Percentiles rank a stretch among this genome's conserved stretches.
These are phyloP conservation scores for Oppia nitens DNA, from an alignment of 1,140 invertebrate genomes.

Conservation along the genomic window DNA sequence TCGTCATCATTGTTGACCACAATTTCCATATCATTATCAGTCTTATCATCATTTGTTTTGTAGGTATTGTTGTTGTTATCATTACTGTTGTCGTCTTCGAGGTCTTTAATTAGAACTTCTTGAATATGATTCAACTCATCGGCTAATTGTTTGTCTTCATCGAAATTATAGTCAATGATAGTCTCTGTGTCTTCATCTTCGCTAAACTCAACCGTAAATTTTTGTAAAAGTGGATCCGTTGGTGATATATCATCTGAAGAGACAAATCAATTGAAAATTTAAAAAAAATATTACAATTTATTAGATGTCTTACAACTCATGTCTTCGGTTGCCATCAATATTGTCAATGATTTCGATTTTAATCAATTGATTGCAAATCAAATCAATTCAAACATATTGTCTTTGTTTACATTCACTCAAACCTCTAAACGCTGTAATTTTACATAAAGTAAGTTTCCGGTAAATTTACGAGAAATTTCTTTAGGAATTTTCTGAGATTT, in stretches of 20 bases:
- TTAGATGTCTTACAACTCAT: no score
- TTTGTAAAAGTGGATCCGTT: not conserved
- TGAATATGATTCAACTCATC: not conserved
- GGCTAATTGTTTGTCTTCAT: not conserved
- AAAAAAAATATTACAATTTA: not conserved
- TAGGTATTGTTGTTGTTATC: not conserved
- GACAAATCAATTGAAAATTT: not conserved
- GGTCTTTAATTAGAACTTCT: not conserved
- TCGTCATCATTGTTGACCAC: not conserved
- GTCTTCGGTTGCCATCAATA: no score
- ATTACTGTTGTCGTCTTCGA: not conserved
- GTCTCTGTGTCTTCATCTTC: not conserved
- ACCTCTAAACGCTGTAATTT: no score
- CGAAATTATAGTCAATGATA: not conserved
- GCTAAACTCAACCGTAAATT: not conserved
- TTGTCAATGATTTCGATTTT: no score
- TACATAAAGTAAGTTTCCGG: no score
- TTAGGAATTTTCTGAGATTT: no score
- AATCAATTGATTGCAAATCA: no score
- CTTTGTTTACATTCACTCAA: no score
- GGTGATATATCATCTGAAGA: not conserved
- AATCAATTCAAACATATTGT: no score
- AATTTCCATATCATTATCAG: not conserved
- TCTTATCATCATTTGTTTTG: no score
- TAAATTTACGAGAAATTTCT: no score